phyloP scores from a whole-genome alignment of 1,140 invertebrate genomes.

The Bombus polaris region DNA sequence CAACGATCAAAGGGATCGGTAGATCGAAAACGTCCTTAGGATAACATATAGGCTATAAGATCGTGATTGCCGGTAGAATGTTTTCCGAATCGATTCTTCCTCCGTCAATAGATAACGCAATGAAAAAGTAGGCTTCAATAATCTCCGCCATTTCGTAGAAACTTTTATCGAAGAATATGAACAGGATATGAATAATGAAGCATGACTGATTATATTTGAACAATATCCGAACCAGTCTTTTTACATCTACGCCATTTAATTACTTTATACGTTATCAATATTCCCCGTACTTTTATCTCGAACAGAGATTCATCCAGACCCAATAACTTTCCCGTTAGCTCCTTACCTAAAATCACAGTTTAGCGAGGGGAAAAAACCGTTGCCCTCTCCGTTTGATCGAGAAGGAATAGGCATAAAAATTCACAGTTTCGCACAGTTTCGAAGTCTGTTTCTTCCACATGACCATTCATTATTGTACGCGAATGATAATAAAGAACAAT shows the following conservation, averaged over 20 bases:
- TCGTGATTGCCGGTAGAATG: background rate
- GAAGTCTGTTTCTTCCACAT: conserved; percentile 22
- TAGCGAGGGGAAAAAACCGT: background rate
- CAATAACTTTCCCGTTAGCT: background rate
- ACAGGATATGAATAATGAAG: background rate
- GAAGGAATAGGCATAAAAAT: background rate
- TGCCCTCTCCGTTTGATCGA: background rate
- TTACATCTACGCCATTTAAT: background rate
- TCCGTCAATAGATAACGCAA: conserved; percentile 3
- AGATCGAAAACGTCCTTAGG: background rate
- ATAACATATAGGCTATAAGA: background rate
- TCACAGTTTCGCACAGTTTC: background rate
- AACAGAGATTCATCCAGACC: background rate
- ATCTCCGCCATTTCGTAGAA: background rate
- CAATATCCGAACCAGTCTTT: background rate
- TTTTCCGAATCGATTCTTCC: conserved; percentile 5
- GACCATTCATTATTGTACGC: conserved; percentile 16
- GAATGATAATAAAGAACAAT: conserved; percentile 53
- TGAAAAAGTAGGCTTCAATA: conserved; percentile 8
- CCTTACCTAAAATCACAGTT: background rate
- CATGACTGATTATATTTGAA: background rate
- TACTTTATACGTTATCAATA: background rate
- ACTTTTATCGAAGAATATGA: background rate
- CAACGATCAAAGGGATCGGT: background rate
- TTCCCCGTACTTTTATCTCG: background rate